Percentiles rank a stretch among this genome's conserved stretches.
Evolutionary conservation across 2,797 vertebrate species (phyloP).

Genomic region (Hydrophis major): DNA sequence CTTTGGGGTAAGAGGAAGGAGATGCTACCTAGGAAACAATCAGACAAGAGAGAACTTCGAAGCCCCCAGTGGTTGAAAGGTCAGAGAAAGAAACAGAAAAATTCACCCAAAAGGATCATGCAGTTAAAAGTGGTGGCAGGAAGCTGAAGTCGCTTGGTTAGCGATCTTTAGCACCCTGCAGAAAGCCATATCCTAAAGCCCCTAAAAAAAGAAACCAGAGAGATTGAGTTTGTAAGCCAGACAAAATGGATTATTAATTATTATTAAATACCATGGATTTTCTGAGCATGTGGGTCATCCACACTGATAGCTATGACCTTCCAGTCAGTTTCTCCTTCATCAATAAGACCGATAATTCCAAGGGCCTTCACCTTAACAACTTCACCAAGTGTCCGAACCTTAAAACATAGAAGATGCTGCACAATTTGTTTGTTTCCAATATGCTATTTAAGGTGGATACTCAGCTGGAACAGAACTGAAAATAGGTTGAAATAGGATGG

Average conservation of each 20-base stretch:
- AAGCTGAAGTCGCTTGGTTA: background rate
- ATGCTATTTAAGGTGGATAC: background rate
- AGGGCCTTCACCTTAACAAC: constrained; percentile 91
- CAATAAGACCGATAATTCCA: constrained; percentile 89
- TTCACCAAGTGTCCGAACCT: constrained; percentile 86
- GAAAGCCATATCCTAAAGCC: background rate
- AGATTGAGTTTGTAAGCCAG: background rate
- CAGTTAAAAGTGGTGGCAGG: background rate
- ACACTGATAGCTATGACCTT: constrained; percentile 91
- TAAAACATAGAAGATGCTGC: constrained; percentile 46
- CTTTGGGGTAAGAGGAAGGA: background rate
- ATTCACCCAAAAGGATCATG: background rate
- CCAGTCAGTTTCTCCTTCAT: constrained; percentile 96
- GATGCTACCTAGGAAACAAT: background rate
- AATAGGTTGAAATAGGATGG: background rate
- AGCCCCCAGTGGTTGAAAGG: background rate
- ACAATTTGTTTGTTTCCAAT: background rate
- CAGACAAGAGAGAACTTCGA: background rate
- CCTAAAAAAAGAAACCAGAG: background rate
- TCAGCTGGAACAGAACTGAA: background rate
- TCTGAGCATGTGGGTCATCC: constrained; percentile 87
- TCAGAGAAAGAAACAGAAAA: background rate
- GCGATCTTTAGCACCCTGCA: background rate
- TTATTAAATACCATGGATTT: constrained; percentile 76
- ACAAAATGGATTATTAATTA: background rate